Evolutionary conservation across 2,113 vertebrate genomes (phyloP).

Genomic region (Odocoileus hemionus): DNA sequence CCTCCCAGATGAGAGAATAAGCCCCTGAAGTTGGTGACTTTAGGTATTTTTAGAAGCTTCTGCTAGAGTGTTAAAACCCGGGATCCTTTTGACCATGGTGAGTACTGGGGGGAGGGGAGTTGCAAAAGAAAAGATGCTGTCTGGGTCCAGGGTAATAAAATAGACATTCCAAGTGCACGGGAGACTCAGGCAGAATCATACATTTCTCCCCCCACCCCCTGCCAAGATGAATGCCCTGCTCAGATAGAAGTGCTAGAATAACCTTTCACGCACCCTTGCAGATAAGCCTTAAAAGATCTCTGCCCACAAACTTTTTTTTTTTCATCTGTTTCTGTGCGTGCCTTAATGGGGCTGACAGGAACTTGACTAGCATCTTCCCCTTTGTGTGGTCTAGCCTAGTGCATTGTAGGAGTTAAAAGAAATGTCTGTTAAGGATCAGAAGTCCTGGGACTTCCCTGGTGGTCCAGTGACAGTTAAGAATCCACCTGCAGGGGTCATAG

Average conservation of each 20-base stretch:
- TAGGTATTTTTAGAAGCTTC: slow-evolving; percentile 64
- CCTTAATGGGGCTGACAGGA: background rate
- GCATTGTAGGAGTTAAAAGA: background rate
- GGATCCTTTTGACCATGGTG: background rate
- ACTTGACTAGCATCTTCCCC: background rate
- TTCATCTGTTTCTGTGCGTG: background rate
- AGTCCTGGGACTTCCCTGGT: background rate
- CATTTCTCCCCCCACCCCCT: fast-evolving
- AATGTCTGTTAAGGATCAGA: background rate
- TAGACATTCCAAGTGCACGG: background rate
- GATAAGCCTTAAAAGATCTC: background rate
- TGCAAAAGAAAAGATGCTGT: background rate
- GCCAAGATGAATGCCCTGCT: background rate
- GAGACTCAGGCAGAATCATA: background rate
- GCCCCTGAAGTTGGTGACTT: slow-evolving; percentile 40
- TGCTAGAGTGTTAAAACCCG: background rate
- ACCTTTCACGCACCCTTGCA: background rate
- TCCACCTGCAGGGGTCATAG: background rate
- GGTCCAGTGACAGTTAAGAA: background rate
- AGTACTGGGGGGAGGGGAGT: background rate
- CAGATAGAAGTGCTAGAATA: background rate
- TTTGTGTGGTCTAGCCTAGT: background rate
- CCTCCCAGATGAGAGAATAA: slow-evolving; percentile 51
- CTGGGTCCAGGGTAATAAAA: background rate
- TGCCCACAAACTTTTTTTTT: background rate